Percentiles rank a stretch among this genome's conserved stretches.
phyloP scores from a whole-genome alignment of 2,888 invertebrate species.

The Drosophila lutescens region DNA sequence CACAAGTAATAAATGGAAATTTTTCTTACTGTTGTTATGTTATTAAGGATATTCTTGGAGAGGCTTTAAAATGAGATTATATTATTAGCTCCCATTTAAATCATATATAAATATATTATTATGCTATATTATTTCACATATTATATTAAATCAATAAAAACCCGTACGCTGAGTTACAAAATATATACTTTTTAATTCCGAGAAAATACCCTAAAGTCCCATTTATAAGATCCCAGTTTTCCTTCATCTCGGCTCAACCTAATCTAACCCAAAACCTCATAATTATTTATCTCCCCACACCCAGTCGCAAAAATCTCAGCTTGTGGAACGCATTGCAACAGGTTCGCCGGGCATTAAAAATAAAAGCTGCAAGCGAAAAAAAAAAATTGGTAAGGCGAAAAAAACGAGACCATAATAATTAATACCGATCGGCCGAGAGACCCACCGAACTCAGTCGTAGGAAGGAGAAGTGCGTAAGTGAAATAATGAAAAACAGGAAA shows the following conservation, averaged over 20 bases:
- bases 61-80: no score
- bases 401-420: conserved; percentile 62
- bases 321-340: conserved; percentile 66
- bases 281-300: conserved; percentile 23
- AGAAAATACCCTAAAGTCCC: neutral
- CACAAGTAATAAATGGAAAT: no score
- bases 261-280: conserved; percentile 17
- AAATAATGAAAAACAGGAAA: conserved; percentile 67
- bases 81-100: no score
- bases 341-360: conserved; percentile 53
- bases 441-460: conserved; percentile 29
- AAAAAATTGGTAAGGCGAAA: conserved; percentile 23
- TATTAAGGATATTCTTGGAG: no score
- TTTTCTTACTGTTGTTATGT: no score
- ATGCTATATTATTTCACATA: no score
- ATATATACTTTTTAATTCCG: neutral
- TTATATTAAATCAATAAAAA: no score
- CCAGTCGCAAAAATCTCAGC: conserved; percentile 26
- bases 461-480: conserved; percentile 62
- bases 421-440: conserved; percentile 54
- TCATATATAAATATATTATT: no score
- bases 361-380: conserved; percentile 26
- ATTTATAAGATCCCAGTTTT: neutral
- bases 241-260: neutral
- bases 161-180: no score